phyloP scores from a whole-genome alignment of 2,888 invertebrate species.

The Dolichomitus sp. region DNA sequence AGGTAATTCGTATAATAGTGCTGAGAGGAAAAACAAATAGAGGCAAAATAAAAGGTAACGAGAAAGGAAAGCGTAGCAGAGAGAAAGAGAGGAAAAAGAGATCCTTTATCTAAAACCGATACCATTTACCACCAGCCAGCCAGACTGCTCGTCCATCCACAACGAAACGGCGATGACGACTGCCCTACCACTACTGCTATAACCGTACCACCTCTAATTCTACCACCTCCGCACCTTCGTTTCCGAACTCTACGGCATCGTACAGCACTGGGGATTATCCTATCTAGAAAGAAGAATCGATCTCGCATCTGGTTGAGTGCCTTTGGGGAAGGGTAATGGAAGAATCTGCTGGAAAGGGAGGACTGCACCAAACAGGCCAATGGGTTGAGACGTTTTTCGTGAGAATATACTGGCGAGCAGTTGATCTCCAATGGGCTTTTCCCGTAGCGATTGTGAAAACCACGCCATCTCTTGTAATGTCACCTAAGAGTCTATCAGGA shows the following conservation, averaged over 20 bases:
- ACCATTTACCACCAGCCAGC: conserved; percentile 53
- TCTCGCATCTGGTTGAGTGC: conserved; percentile 54
- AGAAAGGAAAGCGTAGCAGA: conserved; percentile 3
- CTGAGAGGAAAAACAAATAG: conserved; percentile 16
- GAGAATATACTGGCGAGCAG: conserved; percentile 16
- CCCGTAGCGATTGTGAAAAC: not conserved
- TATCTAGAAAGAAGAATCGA: conserved; percentile 62
- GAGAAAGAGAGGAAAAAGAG: conserved; percentile 7
- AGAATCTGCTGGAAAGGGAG: conserved; percentile 41
- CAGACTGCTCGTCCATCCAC: conserved; percentile 18
- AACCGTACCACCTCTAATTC: conserved; percentile 46
- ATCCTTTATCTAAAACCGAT: conserved; percentile 56
- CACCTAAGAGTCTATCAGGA: not conserved
- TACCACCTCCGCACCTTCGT: conserved; percentile 43
- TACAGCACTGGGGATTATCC: conserved; percentile 55
- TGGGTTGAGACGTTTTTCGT: conserved; percentile 27
- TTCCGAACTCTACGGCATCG: conserved; percentile 42
- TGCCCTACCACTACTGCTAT: conserved; percentile 4
- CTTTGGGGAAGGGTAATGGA: conserved; percentile 50
- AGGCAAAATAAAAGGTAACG: conserved; percentile 35
- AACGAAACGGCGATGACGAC: conserved; percentile 24
- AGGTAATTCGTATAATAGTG: conserved; percentile 33
- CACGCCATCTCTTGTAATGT: not conserved
- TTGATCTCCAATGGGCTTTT: not conserved
- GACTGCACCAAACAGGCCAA: conserved; percentile 9